Conservation (phyloP, 2,888 invertebrate species). For the Ommatoiulus sabulosus region DNA sequence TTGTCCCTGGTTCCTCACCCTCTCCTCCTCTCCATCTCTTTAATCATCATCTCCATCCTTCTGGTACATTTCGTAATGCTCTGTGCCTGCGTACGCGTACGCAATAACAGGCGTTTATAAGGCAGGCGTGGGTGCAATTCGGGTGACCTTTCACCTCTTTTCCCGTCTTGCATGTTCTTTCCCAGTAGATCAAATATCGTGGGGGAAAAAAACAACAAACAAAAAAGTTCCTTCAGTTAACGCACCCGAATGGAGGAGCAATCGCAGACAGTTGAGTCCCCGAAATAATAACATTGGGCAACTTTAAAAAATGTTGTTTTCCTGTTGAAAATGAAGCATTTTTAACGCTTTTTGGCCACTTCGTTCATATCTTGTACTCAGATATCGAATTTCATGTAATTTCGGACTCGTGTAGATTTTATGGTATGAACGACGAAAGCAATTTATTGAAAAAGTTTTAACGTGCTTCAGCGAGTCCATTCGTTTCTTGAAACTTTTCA, state of each 20-base stretch:
- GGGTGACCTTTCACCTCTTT: constrained; percentile 47
- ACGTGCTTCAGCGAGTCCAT: too few relatives aligned
- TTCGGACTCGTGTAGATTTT: too few relatives aligned
- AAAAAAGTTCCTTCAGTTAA: neutral
- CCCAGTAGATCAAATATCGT: constrained; percentile 51
- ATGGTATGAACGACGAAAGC: too few relatives aligned
- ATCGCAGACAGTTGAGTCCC: neutral
- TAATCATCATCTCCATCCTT: constrained; percentile 50
- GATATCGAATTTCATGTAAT: too few relatives aligned
- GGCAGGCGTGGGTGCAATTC: constrained; percentile 45
- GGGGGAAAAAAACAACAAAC: neutral
- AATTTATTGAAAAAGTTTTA: too few relatives aligned
- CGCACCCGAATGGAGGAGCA: neutral
- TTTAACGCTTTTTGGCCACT: too few relatives aligned
- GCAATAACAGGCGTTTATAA: constrained; percentile 23
- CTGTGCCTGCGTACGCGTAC: neutral
- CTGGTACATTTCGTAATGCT: neutral
- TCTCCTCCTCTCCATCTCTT: constrained; percentile 15
- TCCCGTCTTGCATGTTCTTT: constrained; percentile 38
- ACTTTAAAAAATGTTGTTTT: too few relatives aligned
- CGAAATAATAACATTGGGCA: too few relatives aligned
- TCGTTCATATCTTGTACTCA: too few relatives aligned
- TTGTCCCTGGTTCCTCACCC: neutral
- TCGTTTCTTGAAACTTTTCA: too few relatives aligned
- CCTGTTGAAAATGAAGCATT: too few relatives aligned